Evolutionary conservation across 1,140 invertebrate genomes (phyloP).

Genomic region (Zaprionus ornatus): DNA sequence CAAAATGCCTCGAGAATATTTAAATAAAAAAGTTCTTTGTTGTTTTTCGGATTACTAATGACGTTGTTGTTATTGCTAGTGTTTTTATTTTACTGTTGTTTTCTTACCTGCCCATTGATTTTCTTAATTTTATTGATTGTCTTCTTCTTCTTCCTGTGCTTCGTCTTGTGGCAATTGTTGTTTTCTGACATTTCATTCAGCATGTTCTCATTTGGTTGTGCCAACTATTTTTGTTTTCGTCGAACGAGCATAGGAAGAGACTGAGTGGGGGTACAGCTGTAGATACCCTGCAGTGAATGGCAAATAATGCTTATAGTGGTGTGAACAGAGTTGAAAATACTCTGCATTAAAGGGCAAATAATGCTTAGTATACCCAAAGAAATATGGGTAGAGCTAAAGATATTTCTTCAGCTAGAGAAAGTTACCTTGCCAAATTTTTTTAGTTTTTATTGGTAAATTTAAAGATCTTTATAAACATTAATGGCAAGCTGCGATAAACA

Average conservation of each 20-base stretch:
- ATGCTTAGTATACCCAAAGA: too few species aligned
- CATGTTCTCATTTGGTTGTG: constrained; percentile 7
- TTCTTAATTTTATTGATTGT: constrained; percentile 40
- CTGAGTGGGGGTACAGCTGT: neutral
- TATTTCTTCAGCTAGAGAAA: neutral
- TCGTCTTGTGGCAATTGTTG: neutral
- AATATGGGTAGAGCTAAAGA: too few species aligned
- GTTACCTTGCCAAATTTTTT: neutral
- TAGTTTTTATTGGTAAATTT: neutral
- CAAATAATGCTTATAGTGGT: neutral
- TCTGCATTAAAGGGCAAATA: neutral
- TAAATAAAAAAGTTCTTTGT: constrained; percentile 23
- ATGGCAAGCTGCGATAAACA: too few species aligned
- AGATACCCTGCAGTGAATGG: neutral
- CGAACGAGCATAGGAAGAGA: neutral
- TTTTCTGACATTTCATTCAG: neutral
- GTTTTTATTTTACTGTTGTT: neutral
- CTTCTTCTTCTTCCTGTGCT: neutral
- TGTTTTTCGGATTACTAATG: neutral
- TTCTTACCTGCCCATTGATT: constrained; percentile 33
- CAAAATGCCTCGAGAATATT: constrained; percentile 14
- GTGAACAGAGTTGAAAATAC: neutral
- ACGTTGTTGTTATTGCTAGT: neutral
- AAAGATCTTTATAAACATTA: neutral
- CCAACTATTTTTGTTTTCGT: constrained; percentile 4